Evolutionary conservation across 2,888 invertebrate genomes (phyloP).

Genomic region (Fragum fragum): DNA sequence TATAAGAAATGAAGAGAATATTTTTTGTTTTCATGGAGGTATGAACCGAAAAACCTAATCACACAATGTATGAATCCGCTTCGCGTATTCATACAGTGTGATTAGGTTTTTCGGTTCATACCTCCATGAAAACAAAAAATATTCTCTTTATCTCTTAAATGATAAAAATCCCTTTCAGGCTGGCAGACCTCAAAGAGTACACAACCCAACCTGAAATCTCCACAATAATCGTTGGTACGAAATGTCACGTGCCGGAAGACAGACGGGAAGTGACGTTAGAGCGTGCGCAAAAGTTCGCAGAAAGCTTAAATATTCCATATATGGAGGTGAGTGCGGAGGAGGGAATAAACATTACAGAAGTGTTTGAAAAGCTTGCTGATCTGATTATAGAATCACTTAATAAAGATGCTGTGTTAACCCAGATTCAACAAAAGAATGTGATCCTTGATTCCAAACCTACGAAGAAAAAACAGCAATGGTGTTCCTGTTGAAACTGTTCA

Average conservation of each 20-base stretch:
- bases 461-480: constrained; percentile 44
- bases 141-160: too few species aligned
- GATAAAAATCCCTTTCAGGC: too few species aligned
- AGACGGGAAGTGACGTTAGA: constrained; percentile 70
- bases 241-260: constrained; percentile 66
- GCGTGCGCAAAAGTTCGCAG: constrained; percentile 73
- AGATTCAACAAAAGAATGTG: constrained; percentile 23
- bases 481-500: constrained; percentile 39
- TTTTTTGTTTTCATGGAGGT: too few species aligned
- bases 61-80: too few species aligned
- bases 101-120: too few species aligned
- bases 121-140: too few species aligned
- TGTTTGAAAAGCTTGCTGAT: constrained; percentile 73
- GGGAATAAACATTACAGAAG: constrained; percentile 69
- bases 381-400: constrained; percentile 65
- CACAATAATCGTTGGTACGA: constrained; percentile 74
- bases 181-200: constrained; percentile 71
- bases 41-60: too few species aligned
- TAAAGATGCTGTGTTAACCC: constrained; percentile 37
- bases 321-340: constrained; percentile 75
- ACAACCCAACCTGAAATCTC: constrained; percentile 69
- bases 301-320: constrained; percentile 72
- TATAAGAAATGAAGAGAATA: too few species aligned
- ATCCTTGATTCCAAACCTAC: constrained; percentile 6
- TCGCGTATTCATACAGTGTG: too few species aligned